Evolutionary conservation across 1,140 invertebrate species (phyloP), one percentile per base, ranked within the genome.

Genomic region (Drosophila saltans): DNA sequence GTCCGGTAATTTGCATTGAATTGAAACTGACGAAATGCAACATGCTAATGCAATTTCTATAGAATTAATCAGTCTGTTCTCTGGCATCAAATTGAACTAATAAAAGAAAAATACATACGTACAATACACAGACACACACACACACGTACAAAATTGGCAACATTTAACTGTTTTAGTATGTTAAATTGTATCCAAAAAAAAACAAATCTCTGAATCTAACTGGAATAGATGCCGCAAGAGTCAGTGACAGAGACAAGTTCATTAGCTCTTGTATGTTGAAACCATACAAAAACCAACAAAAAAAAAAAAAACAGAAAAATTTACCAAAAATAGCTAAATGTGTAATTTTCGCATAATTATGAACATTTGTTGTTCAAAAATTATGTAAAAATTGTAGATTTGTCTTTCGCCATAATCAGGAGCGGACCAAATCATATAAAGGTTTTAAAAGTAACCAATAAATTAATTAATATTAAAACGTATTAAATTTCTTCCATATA

Each of bases 291-390:
- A 28, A 59, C 21, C 45, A 69, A 76, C 43, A 36, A 28, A 67
- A 26, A 33, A 67, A 59, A 69, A 75, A 43, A 36, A 36, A 40
- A 45, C 60, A 26, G 24, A 67, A 58, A 75, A 61, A 52, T 68
- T 28, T 30, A 3, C 67, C 67, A 71, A 71, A 78, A 77, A 71
- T 77, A 66, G 75, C 45, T 30, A 43, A 77, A 77, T 65, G 33
- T 64, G 48, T 26, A 75, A 69, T 64, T 52, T 86, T 79, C 68
- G 83, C 83, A 79, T 86, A 86, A 86, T 88, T 80, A 85, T 76
- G 76, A 64, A 79, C 82, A 85, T 88, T 85, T 86, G 63, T 36
- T 52, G 45, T 6, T 6, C 1, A 26, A 24, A 24, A 26, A 52
- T 52, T 52, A 52, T 52, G 45, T 52, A 52, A 52, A 52, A 52